These are phyloP conservation scores for Plagiodera versicolora DNA, from an alignment of 2,888 invertebrate species.

Conservation along the genomic window DNA sequence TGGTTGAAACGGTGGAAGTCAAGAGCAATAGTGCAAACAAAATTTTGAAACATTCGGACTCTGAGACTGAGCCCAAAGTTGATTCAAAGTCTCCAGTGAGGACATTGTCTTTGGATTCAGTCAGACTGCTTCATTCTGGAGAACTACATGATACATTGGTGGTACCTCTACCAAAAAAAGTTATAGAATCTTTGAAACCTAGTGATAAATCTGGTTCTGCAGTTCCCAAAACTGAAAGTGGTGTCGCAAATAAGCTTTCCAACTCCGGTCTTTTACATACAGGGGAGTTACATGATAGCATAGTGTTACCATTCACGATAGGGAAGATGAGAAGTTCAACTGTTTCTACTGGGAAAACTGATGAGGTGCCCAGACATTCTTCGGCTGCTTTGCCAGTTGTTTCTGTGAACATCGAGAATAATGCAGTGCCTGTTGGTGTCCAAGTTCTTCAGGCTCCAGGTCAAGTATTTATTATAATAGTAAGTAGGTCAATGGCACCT, in stretches of 20 bases:
- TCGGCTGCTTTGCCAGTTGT: background rate
- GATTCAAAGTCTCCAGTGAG: background rate
- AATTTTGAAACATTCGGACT: background rate
- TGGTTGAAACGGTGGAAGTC: conserved; percentile 18
- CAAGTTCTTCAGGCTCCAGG: conserved; percentile 49
- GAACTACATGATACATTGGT: conserved; percentile 58
- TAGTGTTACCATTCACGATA: conserved; percentile 36
- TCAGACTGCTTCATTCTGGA: conserved; percentile 46
- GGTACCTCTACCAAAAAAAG: conserved; percentile 19
- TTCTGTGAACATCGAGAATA: background rate
- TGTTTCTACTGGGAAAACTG: background rate
- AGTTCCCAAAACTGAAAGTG: background rate
- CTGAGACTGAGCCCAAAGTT: background rate
- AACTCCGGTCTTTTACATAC: conserved; percentile 52
- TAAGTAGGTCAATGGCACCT: conserved; percentile 45
- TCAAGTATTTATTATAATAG: conserved; percentile 57
- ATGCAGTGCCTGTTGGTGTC: conserved; percentile 33
- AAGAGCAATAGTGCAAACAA: background rate
- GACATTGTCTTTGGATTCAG: background rate
- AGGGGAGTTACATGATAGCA: conserved; percentile 61
- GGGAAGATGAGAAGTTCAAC: background rate
- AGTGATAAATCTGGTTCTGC: background rate
- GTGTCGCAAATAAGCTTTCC: conserved; percentile 1
- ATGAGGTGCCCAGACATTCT: conserved; percentile 7
- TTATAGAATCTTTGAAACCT: conserved; percentile 17